Percentiles rank a stretch among this genome's conserved stretches.
Evolutionary conservation across 2,113 vertebrate species (phyloP).

Genomic region (Podarcis cretensis): DNA sequence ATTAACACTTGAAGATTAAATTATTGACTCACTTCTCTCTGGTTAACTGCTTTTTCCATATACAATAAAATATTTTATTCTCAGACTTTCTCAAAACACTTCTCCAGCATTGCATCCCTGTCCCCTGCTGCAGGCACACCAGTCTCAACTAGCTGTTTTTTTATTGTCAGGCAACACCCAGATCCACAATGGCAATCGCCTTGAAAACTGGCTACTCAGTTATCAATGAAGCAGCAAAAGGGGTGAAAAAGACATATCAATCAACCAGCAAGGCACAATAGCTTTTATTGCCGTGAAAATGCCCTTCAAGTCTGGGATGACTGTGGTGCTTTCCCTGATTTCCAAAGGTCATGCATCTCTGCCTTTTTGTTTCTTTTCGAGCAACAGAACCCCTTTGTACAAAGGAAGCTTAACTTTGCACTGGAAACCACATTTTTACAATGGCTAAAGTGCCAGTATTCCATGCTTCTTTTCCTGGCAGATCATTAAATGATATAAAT

Average conservation of each 20-base stretch:
- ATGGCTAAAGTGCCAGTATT: background rate
- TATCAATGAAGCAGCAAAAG: background rate
- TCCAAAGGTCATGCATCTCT: background rate
- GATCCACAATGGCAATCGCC: background rate
- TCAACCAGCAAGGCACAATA: background rate
- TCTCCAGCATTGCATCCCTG: background rate
- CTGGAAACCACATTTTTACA: background rate
- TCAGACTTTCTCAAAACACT: background rate
- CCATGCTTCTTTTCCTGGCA: background rate
- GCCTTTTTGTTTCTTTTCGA: background rate
- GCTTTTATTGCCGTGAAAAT: background rate
- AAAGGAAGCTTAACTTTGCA: background rate
- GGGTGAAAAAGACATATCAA: fast-evolving
- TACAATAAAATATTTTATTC: background rate
- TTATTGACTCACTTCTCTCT: background rate
- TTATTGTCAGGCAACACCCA: background rate
- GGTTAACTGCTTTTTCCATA: background rate
- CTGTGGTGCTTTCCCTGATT: background rate
- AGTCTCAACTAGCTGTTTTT: background rate
- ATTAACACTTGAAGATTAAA: background rate
- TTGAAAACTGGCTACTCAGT: background rate
- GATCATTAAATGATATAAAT: background rate
- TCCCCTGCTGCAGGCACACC: background rate
- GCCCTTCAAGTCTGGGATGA: fast-evolving
- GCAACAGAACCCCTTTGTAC: background rate